Evolutionary conservation across 2,888 invertebrate species (phyloP).

Genomic region (Drosophila putrida): DNA sequence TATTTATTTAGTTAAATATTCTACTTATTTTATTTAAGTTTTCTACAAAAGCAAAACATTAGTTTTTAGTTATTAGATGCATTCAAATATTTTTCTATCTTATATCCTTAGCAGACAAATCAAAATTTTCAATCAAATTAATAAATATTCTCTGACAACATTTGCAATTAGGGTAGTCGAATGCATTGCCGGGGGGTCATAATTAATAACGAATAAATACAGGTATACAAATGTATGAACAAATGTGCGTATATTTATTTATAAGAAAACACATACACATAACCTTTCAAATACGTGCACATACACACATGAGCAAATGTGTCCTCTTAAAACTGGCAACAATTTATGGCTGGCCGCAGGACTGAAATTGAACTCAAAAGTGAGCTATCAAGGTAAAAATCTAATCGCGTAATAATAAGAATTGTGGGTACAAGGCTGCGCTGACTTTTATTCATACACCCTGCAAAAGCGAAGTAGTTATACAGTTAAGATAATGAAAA

Average conservation of each 20-base stretch:
- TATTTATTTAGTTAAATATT: too few species aligned
- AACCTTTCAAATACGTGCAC: not conserved
- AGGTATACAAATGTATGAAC: slow-evolving; percentile 41
- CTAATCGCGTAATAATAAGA: slow-evolving; percentile 43
- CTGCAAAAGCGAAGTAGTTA: not conserved
- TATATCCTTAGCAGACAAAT: not conserved
- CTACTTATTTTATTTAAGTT: too few species aligned
- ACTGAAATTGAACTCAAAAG: slow-evolving; percentile 3
- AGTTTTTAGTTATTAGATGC: too few species aligned
- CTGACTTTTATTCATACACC: slow-evolving; percentile 5
- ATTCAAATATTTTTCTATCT: too few species aligned
- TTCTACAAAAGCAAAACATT: not conserved
- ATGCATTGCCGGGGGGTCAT: slow-evolving; percentile 29
- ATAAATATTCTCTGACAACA: slow-evolving; percentile 45
- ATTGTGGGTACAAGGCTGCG: slow-evolving; percentile 31
- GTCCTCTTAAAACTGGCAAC: not conserved
- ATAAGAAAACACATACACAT: slow-evolving; percentile 27
- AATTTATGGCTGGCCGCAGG: slow-evolving; percentile 33
- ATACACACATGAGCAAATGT: not conserved
- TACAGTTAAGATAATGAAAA: not conserved
- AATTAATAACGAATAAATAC: slow-evolving; percentile 60
- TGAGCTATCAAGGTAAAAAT: slow-evolving; percentile 31
- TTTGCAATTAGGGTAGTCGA: slow-evolving; percentile 50
- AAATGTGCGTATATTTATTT: slow-evolving; percentile 62
- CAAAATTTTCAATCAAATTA: slow-evolving; percentile 5